phyloP scores from a whole-genome alignment of 2,797 vertebrate genomes.

The Momotus momota region DNA sequence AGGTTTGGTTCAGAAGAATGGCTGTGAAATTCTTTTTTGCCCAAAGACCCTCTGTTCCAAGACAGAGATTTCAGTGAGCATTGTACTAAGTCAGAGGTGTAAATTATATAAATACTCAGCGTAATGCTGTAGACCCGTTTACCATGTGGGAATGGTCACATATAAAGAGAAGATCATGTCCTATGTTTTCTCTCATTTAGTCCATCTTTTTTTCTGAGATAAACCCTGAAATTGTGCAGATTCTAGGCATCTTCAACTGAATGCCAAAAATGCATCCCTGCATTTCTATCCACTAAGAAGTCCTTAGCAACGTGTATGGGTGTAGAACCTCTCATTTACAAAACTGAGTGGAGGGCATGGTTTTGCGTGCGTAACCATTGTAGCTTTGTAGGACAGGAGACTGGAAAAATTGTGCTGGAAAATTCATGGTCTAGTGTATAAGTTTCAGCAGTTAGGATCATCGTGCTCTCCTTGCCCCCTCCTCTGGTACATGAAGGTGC shows the following conservation, averaged over 20 bases:
- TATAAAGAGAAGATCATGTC: neutral
- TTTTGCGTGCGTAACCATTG: neutral
- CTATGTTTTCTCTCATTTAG: neutral
- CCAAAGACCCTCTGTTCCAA: neutral
- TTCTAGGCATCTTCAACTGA: neutral
- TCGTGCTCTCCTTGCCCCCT: neutral
- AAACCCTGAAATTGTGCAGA: neutral
- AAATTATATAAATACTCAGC: neutral
- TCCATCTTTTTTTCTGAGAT: neutral
- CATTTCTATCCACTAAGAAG: neutral
- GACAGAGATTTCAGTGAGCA: neutral
- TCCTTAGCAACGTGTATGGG: neutral
- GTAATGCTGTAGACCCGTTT: neutral
- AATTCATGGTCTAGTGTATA: neutral
- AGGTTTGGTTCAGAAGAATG: neutral
- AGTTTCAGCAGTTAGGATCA: neutral
- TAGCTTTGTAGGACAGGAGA: neutral
- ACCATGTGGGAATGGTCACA: neutral
- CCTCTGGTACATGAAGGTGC: neutral
- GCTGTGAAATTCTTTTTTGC: neutral
- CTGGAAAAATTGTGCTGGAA: neutral
- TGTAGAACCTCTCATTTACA: neutral
- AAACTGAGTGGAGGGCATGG: neutral
- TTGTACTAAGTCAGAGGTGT: neutral
- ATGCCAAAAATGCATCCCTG: neutral